Conservation (phyloP, 2,888 invertebrate species). For the Formica aserva region DNA sequence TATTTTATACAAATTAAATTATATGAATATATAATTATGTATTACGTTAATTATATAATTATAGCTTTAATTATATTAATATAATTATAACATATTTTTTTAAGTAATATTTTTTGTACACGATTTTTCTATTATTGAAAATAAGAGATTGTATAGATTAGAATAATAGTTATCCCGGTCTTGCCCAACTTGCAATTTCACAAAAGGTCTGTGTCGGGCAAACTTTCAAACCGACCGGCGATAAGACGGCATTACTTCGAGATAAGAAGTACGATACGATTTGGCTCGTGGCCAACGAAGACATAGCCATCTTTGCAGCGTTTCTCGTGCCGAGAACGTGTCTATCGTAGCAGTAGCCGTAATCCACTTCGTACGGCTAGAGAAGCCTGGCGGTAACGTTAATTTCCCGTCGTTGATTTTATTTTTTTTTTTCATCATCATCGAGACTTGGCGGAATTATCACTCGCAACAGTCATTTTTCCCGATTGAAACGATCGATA, state of each 20-base stretch:
- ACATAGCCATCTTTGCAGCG: constrained; percentile 32
- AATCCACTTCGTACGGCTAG: constrained; percentile 56
- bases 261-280: constrained; percentile 66
- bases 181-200: constrained; percentile 66
- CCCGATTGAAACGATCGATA: constrained; percentile 25
- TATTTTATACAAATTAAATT: not conserved
- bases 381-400: constrained; percentile 44
- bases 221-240: constrained; percentile 65
- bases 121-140: constrained; percentile 13
- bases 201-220: constrained; percentile 64
- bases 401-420: constrained; percentile 7
- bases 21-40: not conserved
- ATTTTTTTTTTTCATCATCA: constrained; percentile 17
- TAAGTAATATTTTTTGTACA: not conserved
- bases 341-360: constrained; percentile 61
- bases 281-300: constrained; percentile 65
- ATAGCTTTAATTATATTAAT: not conserved
- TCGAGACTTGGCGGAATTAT: constrained; percentile 15
- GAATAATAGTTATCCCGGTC: constrained; percentile 68
- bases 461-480: constrained; percentile 14
- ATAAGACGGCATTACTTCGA: constrained; percentile 63
- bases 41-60: constrained; percentile 13
- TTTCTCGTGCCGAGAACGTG: constrained; percentile 59
- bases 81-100: not conserved
- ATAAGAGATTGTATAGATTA: constrained; percentile 23